phyloP scores from a whole-genome alignment of 2,888 invertebrate species.

The Spodoptera littoralis region DNA sequence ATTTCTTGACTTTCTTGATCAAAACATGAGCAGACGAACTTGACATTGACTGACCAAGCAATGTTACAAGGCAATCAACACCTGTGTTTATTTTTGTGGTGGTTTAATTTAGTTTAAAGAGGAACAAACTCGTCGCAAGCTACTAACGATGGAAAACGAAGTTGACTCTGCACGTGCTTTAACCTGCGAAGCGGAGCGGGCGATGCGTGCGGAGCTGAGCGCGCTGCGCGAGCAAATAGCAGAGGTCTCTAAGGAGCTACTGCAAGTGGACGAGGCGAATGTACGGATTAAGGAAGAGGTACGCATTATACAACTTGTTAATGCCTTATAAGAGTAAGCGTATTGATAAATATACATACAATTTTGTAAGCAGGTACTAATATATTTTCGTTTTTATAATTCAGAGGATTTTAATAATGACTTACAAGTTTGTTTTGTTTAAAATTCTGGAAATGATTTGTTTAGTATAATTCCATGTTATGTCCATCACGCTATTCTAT shows the following conservation, averaged over 20 bases:
- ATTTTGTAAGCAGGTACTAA: too few species aligned
- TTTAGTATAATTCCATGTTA: too few species aligned
- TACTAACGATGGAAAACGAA: slow-evolving; percentile 65
- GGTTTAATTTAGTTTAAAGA: slow-evolving; percentile 73
- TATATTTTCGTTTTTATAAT: too few species aligned
- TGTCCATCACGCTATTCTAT: too few species aligned
- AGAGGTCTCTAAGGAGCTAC: slow-evolving; percentile 68
- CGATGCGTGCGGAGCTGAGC: slow-evolving; percentile 74
- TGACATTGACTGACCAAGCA: too few species aligned
- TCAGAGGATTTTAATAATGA: too few species aligned
- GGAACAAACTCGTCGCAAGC: slow-evolving; percentile 73
- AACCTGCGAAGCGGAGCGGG: slow-evolving; percentile 74
- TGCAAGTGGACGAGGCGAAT: slow-evolving; percentile 67
- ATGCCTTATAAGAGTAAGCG: background rate
- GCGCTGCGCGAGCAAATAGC: slow-evolving; percentile 72
- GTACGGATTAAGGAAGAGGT: slow-evolving; percentile 67
- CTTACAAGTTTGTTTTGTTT: too few species aligned
- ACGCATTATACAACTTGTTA: slow-evolving; percentile 4
- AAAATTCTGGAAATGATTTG: too few species aligned
- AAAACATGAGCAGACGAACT: too few species aligned
- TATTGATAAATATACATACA: too few species aligned
- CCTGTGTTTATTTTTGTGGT: background rate
- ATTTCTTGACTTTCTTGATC: too few species aligned
- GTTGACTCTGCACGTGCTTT: slow-evolving; percentile 70
- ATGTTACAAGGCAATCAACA: too few species aligned